Evolutionary conservation across 2,113 vertebrate genomes (phyloP).

Genomic region (Nycticryphes semicollaris): DNA sequence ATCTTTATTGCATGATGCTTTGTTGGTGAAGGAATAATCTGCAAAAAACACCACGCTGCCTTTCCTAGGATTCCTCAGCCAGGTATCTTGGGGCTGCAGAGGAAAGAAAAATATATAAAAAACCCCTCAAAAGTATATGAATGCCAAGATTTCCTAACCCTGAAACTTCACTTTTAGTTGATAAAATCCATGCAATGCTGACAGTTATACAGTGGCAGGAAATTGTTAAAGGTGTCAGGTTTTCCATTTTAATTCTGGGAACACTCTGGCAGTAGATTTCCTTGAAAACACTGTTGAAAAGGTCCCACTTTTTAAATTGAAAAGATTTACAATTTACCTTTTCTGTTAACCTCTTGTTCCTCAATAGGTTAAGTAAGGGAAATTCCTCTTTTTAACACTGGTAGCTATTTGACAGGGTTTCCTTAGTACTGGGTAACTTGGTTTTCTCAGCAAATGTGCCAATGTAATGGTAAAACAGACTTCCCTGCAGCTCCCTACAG

Average conservation of each 20-base stretch:
- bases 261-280: constrained; percentile 15
- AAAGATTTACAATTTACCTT: constrained; percentile 63
- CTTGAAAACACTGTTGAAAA: constrained; percentile 56
- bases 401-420: constrained; percentile 19
- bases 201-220: constrained; percentile 71
- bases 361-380: constrained; percentile 55
- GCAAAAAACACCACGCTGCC: neutral
- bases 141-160: constrained; percentile 12
- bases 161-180: constrained; percentile 11
- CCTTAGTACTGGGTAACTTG: neutral
- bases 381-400: constrained; percentile 27
- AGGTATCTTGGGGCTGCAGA: neutral
- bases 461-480: neutral
- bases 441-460: neutral
- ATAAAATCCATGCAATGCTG: constrained; percentile 54
- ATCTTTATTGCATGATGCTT: neutral
- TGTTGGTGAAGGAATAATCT: neutral
- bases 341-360: constrained; percentile 55
- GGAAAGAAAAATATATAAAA: neutral
- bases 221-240: constrained; percentile 68
- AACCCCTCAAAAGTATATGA: neutral
- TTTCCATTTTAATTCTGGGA: constrained; percentile 69
- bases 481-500: neutral
- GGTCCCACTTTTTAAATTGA: constrained; percentile 39
- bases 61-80: neutral